Conservation (phyloP, 30 jellyfish, hydroid and myxozoan species). For the Hydractinia symbiolongicarpus region DNA sequence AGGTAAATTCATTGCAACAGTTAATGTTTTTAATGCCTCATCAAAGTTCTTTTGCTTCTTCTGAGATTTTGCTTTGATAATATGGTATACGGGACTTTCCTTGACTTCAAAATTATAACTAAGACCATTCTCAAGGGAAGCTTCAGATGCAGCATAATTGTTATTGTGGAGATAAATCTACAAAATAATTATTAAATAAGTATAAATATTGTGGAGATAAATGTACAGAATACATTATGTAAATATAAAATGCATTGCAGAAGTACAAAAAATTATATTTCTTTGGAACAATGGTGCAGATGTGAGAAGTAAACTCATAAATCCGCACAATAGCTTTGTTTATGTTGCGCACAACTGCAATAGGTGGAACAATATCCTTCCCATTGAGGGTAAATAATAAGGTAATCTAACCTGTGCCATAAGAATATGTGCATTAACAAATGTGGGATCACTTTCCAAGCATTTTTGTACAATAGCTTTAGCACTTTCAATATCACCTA, state of each 20-base stretch:
- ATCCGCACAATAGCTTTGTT: no score
- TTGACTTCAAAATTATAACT: constrained; percentile 94
- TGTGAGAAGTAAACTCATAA: no score
- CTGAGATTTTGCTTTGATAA: constrained; percentile 78
- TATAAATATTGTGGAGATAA: background rate
- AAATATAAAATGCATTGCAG: no score
- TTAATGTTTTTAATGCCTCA: constrained; percentile 68
- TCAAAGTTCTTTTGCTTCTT: constrained; percentile 68
- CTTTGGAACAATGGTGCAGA: no score
- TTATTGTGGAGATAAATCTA: constrained; percentile 76
- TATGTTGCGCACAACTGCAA: no score
- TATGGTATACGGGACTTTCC: constrained; percentile 82
- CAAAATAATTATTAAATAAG: background rate
- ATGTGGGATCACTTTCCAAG: constrained; percentile 78
- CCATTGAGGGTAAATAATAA: no score
- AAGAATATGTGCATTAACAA: constrained; percentile 80
- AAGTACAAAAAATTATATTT: no score
- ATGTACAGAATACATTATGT: no score
- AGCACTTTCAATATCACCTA: constrained; percentile 92
- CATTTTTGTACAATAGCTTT: constrained; percentile 48
- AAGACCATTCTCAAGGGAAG: constrained; percentile 93
- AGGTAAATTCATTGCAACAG: constrained; percentile 77
- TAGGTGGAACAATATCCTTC: no score
- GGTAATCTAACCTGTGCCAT: constrained; percentile 84
- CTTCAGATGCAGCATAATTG: constrained; percentile 80